Percentiles rank a stretch among this genome's conserved stretches.
Conservation (phyloP, 2,797 vertebrate species). For the Pipistrellus kuhlii region DNA sequence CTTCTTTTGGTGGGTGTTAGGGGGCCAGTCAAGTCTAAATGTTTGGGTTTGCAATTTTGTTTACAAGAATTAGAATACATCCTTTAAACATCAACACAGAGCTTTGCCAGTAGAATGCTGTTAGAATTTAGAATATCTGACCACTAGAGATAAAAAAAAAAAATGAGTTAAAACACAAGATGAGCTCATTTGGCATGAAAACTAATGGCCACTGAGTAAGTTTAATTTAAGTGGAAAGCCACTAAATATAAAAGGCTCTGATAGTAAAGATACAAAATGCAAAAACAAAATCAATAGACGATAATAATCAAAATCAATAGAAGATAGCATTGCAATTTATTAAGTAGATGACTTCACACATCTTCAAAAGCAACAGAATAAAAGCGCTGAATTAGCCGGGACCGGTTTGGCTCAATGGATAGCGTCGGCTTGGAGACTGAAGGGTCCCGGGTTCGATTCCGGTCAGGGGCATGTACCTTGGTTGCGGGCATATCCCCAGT, state of each 20-base stretch:
- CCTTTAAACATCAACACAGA: background rate
- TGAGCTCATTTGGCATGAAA: conserved; percentile 4
- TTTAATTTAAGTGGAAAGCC: conserved; percentile 35
- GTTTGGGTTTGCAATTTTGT: background rate
- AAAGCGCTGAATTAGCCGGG: background rate
- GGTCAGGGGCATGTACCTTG: too few species aligned
- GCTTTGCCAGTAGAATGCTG: background rate
- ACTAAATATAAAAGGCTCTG: background rate
- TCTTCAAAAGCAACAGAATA: background rate
- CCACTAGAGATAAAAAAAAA: background rate
- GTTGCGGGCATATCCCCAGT: too few species aligned
- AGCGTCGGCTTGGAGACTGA: too few species aligned
- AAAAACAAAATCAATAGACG: conserved; percentile 14
- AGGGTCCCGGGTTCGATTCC: too few species aligned
- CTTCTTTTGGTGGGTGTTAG: fast-evolving
- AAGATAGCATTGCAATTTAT: background rate
- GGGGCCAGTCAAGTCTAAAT: background rate
- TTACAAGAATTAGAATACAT: background rate
- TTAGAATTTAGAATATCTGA: background rate
- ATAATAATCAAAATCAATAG: background rate
- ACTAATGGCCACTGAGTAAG: background rate
- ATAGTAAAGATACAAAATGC: background rate
- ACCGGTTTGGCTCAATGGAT: too few species aligned
- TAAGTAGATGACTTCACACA: background rate
- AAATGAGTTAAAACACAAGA: background rate